Conservation (phyloP, 2,888 invertebrate species). For the Eurytoma californica region DNA sequence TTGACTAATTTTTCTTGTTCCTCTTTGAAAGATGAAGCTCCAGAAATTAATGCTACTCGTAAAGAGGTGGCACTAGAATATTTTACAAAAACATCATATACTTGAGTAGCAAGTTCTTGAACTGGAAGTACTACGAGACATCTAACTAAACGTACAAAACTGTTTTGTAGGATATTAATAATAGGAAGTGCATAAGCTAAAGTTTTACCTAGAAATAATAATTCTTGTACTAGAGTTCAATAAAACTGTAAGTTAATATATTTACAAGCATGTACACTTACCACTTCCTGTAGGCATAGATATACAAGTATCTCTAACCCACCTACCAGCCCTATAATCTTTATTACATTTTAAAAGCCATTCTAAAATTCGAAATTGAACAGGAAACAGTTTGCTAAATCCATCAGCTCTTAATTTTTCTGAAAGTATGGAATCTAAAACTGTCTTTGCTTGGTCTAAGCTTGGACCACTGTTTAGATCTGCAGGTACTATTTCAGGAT, state of each 20-base stretch:
- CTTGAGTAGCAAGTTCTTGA: conserved; percentile 92
- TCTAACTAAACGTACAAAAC: conserved; percentile 82
- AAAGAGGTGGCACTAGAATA: conserved; percentile 83
- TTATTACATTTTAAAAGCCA: conserved; percentile 83
- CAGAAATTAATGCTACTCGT: conserved; percentile 83
- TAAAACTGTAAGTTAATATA: background rate
- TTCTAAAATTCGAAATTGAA: conserved; percentile 87
- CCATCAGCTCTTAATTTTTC: conserved; percentile 82
- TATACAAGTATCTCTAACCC: conserved; percentile 94
- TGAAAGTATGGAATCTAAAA: conserved; percentile 80
- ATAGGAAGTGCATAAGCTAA: conserved; percentile 95
- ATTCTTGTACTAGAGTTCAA: conserved; percentile 16
- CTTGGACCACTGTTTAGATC: conserved; percentile 78
- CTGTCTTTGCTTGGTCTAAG: conserved; percentile 76
- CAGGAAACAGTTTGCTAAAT: conserved; percentile 89
- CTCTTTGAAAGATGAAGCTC: conserved; percentile 80
- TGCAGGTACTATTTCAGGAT: conserved; percentile 87
- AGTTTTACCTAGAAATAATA: conserved; percentile 81
- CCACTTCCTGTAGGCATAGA: conserved; percentile 99
- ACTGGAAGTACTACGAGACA: conserved; percentile 96
- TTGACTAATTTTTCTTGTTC: conserved; percentile 79
- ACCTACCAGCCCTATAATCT: conserved; percentile 78
- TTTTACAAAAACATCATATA: conserved; percentile 87
- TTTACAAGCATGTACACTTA: conserved; percentile 33
- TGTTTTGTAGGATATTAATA: conserved; percentile 80